Evolutionary conservation across 2,113 vertebrate genomes (phyloP).

Genomic region (Xenopus laevis): DNA sequence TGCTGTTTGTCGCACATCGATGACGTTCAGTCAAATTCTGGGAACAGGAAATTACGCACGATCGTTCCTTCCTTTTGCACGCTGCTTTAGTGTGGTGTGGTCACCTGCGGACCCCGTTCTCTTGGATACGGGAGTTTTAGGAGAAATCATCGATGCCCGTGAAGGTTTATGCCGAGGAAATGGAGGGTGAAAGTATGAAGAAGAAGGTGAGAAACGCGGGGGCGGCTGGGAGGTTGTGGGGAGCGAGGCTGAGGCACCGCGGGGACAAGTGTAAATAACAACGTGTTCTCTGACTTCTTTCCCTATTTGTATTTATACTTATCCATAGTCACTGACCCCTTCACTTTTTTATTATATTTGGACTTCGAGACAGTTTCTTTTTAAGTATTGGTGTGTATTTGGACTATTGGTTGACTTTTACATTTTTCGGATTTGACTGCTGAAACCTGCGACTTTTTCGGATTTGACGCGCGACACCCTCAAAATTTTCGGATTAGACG

Average conservation of each 20-base stretch:
- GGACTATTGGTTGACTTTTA: too few relatives aligned
- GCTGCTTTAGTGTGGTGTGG: constrained; percentile 17
- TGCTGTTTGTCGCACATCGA: neutral
- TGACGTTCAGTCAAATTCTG: neutral
- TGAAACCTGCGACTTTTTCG: too few relatives aligned
- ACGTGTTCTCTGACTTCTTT: neutral
- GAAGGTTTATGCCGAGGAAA: neutral
- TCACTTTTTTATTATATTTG: too few relatives aligned
- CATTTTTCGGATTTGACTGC: too few relatives aligned
- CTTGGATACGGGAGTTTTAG: constrained; percentile 28
- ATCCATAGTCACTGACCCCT: too few relatives aligned
- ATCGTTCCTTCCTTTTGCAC: constrained; percentile 31
- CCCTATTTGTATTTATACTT: too few relatives aligned
- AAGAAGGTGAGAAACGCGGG: constrained; percentile 1
- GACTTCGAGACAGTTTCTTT: too few relatives aligned
- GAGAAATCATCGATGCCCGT: constrained; percentile 9
- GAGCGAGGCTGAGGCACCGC: neutral
- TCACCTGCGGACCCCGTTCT: constrained; percentile 2
- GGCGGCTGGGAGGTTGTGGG: neutral
- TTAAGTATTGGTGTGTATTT: too few relatives aligned
- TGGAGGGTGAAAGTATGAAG: constrained; percentile 17
- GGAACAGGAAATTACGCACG: neutral
- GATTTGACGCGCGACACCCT: too few relatives aligned
- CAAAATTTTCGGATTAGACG: too few relatives aligned
- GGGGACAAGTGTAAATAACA: neutral